Evolutionary conservation across 1,140 invertebrate genomes (phyloP).

Genomic region (Ruditapes philippinarum): DNA sequence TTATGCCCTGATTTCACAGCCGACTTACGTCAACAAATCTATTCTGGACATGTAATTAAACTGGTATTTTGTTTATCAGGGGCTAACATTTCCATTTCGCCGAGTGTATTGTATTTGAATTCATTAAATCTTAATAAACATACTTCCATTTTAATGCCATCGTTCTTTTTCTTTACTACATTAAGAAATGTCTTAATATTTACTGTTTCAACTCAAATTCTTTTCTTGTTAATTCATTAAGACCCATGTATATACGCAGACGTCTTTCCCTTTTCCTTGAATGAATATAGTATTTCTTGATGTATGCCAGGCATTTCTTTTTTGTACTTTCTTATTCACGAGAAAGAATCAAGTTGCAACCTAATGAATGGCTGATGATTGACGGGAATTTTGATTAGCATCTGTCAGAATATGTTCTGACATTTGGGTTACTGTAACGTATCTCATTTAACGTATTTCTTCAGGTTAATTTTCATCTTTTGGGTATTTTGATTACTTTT

Average conservation of each 20-base stretch:
- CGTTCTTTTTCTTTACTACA: too few relatives aligned
- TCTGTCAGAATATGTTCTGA: background rate
- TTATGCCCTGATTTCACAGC: too few relatives aligned
- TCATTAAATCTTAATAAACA: too few relatives aligned
- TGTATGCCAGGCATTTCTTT: conserved; percentile 25
- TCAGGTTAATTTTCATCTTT: background rate
- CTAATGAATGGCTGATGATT: background rate
- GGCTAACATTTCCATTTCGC: too few relatives aligned
- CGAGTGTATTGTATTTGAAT: too few relatives aligned
- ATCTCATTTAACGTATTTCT: background rate
- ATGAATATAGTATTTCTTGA: background rate
- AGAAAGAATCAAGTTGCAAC: background rate
- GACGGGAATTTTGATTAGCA: conserved; percentile 40
- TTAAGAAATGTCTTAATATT: too few relatives aligned
- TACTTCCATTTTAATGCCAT: too few relatives aligned
- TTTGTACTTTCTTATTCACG: background rate
- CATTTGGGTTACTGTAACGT: background rate
- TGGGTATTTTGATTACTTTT: background rate
- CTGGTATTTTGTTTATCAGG: too few relatives aligned
- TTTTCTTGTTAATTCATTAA: too few relatives aligned
- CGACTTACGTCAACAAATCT: too few relatives aligned
- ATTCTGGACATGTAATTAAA: too few relatives aligned
- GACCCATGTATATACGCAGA: background rate
- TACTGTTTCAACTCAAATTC: too few relatives aligned
- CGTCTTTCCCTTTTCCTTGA: background rate